A percentile compares a stretch with the other conserved stretches of the same genome.
Conservation (phyloP, 2,113 vertebrate genomes). For the Clarias magur region DNA sequence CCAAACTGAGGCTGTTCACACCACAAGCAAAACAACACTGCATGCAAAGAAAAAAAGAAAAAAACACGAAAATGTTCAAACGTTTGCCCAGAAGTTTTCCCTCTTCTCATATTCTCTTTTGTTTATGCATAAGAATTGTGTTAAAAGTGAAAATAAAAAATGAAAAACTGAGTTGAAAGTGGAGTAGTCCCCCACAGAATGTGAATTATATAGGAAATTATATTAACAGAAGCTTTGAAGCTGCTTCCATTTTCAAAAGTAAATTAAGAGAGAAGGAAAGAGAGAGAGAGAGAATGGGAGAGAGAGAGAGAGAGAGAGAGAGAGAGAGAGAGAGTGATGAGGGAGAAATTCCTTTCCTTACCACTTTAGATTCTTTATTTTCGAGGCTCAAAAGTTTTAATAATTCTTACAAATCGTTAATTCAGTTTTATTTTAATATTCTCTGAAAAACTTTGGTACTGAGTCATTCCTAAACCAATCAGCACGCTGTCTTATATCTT, state of each 20-base stretch:
- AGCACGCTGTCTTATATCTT: neutral
- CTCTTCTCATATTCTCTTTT: conserved; percentile 36
- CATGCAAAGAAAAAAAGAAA: neutral
- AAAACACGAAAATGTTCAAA: conserved; percentile 44
- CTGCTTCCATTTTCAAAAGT: conserved; percentile 42
- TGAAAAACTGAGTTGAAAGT: conserved; percentile 58
- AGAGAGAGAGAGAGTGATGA: neutral
- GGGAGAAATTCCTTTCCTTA: neutral
- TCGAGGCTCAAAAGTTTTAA: too few species aligned
- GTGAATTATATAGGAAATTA: conserved; percentile 44
- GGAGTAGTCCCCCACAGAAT: conserved; percentile 56
- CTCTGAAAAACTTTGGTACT: neutral
- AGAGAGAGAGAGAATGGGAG: neutral
- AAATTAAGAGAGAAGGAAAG: neutral
- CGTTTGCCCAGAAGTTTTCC: neutral
- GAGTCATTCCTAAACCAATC: neutral
- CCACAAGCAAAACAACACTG: neutral
- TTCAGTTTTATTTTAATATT: neutral
- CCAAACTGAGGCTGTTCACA: neutral
- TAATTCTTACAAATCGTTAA: too few species aligned
- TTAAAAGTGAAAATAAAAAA: conserved; percentile 56
- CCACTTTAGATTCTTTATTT: neutral
- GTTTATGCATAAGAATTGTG: conserved; percentile 21
- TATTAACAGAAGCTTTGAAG: conserved; percentile 45
- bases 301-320: neutral